Evolutionary conservation across 2,113 vertebrate species (phyloP), one percentile per base, ranked within the genome.

Genomic region (Notarius quadriscutis): DNA sequence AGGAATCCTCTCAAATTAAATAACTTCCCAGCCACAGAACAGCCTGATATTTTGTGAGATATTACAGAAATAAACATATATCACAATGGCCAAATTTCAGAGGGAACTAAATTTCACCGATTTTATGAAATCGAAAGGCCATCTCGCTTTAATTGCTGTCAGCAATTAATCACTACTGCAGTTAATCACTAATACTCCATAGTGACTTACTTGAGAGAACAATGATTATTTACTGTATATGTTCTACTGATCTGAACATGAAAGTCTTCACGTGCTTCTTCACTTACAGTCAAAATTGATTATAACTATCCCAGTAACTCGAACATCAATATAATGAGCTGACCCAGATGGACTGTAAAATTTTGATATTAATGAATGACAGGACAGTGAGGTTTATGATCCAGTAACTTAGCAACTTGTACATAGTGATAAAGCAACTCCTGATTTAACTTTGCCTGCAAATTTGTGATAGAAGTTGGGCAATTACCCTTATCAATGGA

Each of bases 341-440:
- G 60, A 7, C 8, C 30, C 48, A 20, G 57, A 75, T 69, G 53
- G 27, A 74, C n/a, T 77, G 48, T 77, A 51, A 77, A 77, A 53
- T n/a, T 63, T 27, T 67, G 51, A 62, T 60, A 81, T 85, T 85
- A 75, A 60, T 81, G 15, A 79, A 65, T 65, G 48, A 74, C 22
- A 57, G 69, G 62, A 53, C 62, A 51, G 55, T 78, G 41, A 77
- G 72, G 6, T 89, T 87, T 78, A 88, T 83, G 79, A 57, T 12
- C 53, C 27, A 63, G 62, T 83, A 69, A 74, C 88, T n/a, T 87
- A 85, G 88, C 87, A 87, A 89, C 90, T 79, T 58, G 57, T 57
- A 51, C 75, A 81, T 63, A 51, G 41, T 51, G 78, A 89, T 89
- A 81, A 88, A 82, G 48, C 78, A 85, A 41, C 83, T 65, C 1